Evolutionary conservation across 2,797 vertebrate species (phyloP), one percentile per base, ranked within the genome.

Genomic region (Coregonus sp.): DNA sequence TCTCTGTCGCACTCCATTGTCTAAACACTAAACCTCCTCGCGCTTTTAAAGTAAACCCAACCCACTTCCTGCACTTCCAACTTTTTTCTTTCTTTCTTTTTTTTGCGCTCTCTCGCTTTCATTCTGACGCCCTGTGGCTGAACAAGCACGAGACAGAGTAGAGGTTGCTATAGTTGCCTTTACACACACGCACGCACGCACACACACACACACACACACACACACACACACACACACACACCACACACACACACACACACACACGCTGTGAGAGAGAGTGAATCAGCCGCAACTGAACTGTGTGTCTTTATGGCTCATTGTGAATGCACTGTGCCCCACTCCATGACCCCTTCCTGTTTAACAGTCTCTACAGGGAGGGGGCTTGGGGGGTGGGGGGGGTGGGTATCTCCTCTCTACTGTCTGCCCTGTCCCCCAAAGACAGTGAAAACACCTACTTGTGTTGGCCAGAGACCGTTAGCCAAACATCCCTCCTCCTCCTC

Each of bases 401-500:
- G 74, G 70, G 33, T 29, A 35, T 74, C 65, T 85, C 78, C 76
- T 74, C 68, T 86, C 78, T 75, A 35, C 82, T 86, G 86, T 88
- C 84, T 85, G 71, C 74, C 76, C 6, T 1, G 18, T 7, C 81
- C 78, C 82, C 75, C 79, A 31, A 82, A 88, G 83, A 87, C 76
- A 80, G 61, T 84, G 80, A 85, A 87, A 87, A 81, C 71, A 81
- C 82, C 80, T 87, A 83, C 76, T 66, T 50, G 47, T 16, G 75
- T 83, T 83, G 79, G 82, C 83, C 84, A 91, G 85, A 91, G 89
- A 90, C 84, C 83, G 87, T 91, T 92, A 91, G 79, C 85, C 86
- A 90, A 81, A 61, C 50, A 31, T 1, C 86, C 84, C 84, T 78
- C 63, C 25, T 78, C 75, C 40, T 16, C 35, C 35, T 33, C 65